These are phyloP conservation scores for Tetrax tetrax DNA, from an alignment of 2,113 vertebrate genomes.

Conservation along the genomic window DNA sequence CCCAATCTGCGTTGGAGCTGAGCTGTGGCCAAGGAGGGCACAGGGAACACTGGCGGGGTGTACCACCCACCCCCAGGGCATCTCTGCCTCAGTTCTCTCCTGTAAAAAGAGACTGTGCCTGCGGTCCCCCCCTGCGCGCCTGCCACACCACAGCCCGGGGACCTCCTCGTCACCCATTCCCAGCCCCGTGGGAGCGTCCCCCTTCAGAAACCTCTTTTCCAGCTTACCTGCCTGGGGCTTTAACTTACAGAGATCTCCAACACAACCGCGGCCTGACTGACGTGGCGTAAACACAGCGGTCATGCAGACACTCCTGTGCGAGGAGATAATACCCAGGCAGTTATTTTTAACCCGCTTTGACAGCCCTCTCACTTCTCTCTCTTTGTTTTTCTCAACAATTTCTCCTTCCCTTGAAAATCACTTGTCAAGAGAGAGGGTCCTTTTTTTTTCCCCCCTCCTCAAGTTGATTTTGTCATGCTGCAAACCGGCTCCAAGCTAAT, in stretches of 20 bases:
- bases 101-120: neutral
- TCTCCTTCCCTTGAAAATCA: neutral
- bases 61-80: neutral
- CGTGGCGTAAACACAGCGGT: neutral
- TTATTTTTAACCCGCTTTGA: neutral
- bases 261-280: neutral
- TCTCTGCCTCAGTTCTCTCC: neutral
- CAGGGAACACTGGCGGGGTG: neutral
- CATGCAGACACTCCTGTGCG: neutral
- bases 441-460: accelerated
- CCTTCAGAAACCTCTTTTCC: neutral
- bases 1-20: neutral
- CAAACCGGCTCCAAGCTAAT: neutral
- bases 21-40: neutral
- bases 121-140: neutral
- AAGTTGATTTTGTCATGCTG: neutral
- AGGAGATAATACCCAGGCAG: neutral
- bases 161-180: neutral
- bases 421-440: neutral
- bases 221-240: neutral
- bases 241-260: neutral
- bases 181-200: neutral
- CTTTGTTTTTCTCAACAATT: neutral
- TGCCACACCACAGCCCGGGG: neutral
- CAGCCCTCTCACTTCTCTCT: neutral